Evolutionary conservation across 2,888 invertebrate species (phyloP).

Genomic region (Homarus gammarus): DNA sequence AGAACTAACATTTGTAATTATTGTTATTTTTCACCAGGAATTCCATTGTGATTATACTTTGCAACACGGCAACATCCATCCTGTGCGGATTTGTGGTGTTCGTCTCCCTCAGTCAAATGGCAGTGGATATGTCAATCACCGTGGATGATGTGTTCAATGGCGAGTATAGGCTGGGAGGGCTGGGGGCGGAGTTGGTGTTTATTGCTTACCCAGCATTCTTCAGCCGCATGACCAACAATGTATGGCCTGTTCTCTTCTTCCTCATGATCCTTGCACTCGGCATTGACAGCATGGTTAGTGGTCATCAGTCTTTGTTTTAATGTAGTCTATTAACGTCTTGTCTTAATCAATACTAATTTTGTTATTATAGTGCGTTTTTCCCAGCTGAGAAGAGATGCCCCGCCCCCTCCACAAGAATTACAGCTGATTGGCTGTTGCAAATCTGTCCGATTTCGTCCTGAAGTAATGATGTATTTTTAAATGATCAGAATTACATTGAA

Average conservation of each 20-base stretch:
- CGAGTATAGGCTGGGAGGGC: background rate
- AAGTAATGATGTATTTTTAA: too few relatives aligned
- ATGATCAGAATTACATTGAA: too few relatives aligned
- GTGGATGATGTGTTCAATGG: background rate
- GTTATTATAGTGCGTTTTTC: too few relatives aligned
- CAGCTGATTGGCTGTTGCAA: too few relatives aligned
- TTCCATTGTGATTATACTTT: background rate
- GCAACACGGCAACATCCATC: background rate
- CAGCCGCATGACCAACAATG: background rate
- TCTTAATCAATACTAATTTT: too few relatives aligned
- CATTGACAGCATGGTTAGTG: background rate
- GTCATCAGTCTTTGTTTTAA: too few relatives aligned
- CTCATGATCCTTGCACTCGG: background rate
- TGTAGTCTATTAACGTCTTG: too few relatives aligned
- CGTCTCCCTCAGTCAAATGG: background rate
- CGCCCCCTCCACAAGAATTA: too few relatives aligned
- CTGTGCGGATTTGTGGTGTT: background rate
- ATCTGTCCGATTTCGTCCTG: too few relatives aligned
- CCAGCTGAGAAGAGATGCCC: too few relatives aligned
- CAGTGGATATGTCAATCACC: background rate
- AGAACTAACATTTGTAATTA: too few relatives aligned
- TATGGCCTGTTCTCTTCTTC: slow-evolving; percentile 1
- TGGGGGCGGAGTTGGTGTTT: background rate
- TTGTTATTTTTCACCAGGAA: background rate
- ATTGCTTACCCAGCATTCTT: background rate